Evolutionary conservation across 2,888 invertebrate species (phyloP), one percentile per base, ranked within the genome.

Genomic region (Sphaeridia pumilis): DNA sequence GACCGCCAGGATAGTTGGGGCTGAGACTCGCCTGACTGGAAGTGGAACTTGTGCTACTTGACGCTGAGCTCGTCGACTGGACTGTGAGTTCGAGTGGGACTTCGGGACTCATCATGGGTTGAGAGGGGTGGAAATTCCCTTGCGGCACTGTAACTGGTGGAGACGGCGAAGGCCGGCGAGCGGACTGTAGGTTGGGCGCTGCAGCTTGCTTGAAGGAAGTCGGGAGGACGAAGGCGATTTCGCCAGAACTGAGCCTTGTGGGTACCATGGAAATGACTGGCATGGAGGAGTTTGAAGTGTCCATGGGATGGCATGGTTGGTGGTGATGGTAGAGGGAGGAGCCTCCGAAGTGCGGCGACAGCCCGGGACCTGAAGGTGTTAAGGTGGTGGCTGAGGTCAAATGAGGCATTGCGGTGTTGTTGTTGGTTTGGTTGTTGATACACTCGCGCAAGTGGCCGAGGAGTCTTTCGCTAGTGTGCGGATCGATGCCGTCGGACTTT

Each of bases 201-300:
- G 14, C 21, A 10, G 41, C 42, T 46, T 38, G 28, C 5, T 49
- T 25, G 31, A 41, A 26, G 7, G 41, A 38, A 2, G 54, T 54
- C 2, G 58, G 56, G 10, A 58, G 53, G 12, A 58, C 58, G 44
- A 58, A 58, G 17, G 58, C 58, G 43, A 58, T 54, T 47, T 58
- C 58, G 36, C 58, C 58, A 1, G 54, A 54, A 20, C 56, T 38
- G 27, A 58, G 49, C 27, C 56, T 36, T n/a, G 56, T 54, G 24
- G 58, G 58, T 14, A 58, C 56, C 20, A 58, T 36, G 27, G 58
- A 58, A 26, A 58, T 56, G 12, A 56, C 47, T 5, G 54, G 55
- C 14, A 26, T 51, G 28, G n/a, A n/a, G n/a, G n/a, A n/a, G n/a
- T 45, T 47, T 27, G 21, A 50, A 21, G 12, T 50, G 48, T 5